phyloP scores from a whole-genome alignment of 1,140 invertebrate genomes.

The Berghia stephanieae region DNA sequence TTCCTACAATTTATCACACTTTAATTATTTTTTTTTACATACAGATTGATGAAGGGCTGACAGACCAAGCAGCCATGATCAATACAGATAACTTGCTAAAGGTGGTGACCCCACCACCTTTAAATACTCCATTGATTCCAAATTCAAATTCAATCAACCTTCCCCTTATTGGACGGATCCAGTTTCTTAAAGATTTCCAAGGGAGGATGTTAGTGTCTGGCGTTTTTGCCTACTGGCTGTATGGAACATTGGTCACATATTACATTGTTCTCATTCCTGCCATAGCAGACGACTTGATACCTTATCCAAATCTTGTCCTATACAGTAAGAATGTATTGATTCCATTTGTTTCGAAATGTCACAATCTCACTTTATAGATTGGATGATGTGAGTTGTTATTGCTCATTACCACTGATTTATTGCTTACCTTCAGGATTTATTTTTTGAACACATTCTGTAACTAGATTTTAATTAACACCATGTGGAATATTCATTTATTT shows the following conservation, averaged over 20 bases:
- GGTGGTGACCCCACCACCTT: too few species aligned
- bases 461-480: too few species aligned
- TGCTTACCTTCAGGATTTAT: neutral
- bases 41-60: too few species aligned
- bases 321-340: neutral
- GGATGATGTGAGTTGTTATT: neutral
- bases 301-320: constrained; percentile 14
- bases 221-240: constrained; percentile 49
- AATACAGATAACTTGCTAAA: too few species aligned
- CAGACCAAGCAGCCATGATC: too few species aligned
- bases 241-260: constrained; percentile 43
- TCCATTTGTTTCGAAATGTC: neutral
- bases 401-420: neutral
- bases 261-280: constrained; percentile 46
- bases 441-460: too few species aligned
- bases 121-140: neutral
- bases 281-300: constrained; percentile 41
- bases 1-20: too few species aligned
- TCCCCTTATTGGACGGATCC: constrained; percentile 37
- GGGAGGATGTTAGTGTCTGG: constrained; percentile 41
- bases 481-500: too few species aligned
- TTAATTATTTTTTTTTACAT: too few species aligned
- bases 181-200: constrained; percentile 47
- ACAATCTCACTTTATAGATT: neutral
- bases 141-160: constrained; percentile 9